Conservation (phyloP, 2,113 vertebrate species). For the Trogon melanurus region DNA sequence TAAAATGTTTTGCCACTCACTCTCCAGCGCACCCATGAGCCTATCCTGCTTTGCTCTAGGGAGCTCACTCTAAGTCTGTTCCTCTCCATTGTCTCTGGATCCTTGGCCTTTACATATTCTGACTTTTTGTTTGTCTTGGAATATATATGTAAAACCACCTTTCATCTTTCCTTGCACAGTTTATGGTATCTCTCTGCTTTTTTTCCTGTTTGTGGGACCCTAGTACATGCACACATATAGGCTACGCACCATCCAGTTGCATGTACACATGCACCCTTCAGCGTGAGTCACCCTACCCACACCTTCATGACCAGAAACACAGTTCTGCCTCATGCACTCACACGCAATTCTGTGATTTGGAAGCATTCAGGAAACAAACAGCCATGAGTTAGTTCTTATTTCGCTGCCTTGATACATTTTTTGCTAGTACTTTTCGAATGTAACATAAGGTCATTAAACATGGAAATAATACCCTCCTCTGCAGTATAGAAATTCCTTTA, state of each 20-base stretch:
- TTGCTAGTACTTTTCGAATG: not conserved
- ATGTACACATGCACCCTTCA: not conserved
- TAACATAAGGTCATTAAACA: not conserved
- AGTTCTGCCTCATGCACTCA: fast-evolving
- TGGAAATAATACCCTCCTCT: not conserved
- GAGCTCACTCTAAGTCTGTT: not conserved
- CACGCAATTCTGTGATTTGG: not conserved
- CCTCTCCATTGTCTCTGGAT: not conserved
- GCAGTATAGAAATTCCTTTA: not conserved
- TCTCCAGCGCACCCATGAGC: not conserved
- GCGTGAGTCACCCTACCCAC: not conserved
- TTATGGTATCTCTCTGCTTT: not conserved
- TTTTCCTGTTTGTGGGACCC: not conserved
- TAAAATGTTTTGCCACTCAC: not conserved
- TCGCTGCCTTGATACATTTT: not conserved
- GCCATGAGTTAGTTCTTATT: not conserved
- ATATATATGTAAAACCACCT: not conserved
- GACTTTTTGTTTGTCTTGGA: not conserved
- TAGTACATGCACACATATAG: not conserved
- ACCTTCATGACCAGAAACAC: not conserved
- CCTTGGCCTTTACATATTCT: not conserved
- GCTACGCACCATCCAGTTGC: not conserved
- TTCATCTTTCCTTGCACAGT: not conserved
- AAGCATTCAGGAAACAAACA: not conserved
- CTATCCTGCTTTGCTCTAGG: not conserved